Evolutionary conservation across 2,113 vertebrate species (phyloP).

Genomic region (Protobothrops mucrosquamatus): DNA sequence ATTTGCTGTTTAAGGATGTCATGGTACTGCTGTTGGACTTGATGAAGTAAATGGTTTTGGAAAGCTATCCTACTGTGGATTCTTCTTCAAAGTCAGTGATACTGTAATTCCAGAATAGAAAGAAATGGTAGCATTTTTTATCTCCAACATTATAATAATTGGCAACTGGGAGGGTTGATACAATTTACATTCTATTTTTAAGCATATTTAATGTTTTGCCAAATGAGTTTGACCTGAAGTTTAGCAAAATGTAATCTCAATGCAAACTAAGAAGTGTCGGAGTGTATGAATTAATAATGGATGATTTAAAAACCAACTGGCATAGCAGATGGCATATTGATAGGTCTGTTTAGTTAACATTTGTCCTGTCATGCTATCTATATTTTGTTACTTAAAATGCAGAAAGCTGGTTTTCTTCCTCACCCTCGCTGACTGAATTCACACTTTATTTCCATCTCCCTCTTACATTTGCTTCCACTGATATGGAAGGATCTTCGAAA

Average conservation of each 20-base stretch:
- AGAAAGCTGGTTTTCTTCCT: background rate
- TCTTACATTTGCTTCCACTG: background rate
- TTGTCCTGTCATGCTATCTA: background rate
- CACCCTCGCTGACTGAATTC: background rate
- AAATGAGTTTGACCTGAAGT: background rate
- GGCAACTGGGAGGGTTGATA: background rate
- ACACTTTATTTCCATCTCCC: background rate
- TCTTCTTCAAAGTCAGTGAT: background rate
- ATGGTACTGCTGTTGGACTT: too few relatives aligned
- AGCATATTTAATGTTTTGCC: background rate
- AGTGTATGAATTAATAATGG: conserved; percentile 4
- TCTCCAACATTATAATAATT: background rate
- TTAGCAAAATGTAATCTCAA: background rate
- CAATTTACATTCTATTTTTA: background rate
- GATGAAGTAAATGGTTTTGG: background rate
- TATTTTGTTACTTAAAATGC: background rate
- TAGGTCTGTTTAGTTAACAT: background rate
- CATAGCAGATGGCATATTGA: background rate
- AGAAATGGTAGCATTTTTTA: background rate
- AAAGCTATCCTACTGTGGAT: background rate
- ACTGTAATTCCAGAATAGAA: background rate
- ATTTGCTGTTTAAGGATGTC: background rate
- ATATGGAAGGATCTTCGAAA: background rate
- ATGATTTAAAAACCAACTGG: background rate
- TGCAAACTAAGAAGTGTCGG: background rate